Evolutionary conservation across 2,888 invertebrate genomes (phyloP), one percentile per base, ranked within the genome.

Genomic region (Philereme transversata): DNA sequence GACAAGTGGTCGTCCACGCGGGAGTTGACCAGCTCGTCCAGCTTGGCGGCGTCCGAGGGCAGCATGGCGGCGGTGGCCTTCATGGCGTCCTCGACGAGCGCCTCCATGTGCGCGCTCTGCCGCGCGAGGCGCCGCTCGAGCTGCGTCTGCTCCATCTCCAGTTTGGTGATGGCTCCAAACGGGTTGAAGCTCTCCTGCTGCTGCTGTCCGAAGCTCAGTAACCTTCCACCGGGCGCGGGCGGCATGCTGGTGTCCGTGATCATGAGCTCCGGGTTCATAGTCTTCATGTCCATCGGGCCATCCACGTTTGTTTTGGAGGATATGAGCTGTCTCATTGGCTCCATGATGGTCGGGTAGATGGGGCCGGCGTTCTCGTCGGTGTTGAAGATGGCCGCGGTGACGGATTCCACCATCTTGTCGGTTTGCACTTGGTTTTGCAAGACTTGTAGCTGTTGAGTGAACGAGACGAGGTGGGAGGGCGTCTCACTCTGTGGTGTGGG

Each of bases 1-100:
- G 86, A 81, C 40, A 90, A 77, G 64, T 88, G 79, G 78, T 88
- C 89, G 53, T 88, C 89, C 4, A 84, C 89, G 3, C 88, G 72
- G 4, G 88, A 85, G 75, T 89, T 89, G 41, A 94, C 95, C 59
- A 95, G 88, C 67, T 93, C 94, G 78, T 95, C 94, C 4, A 95
- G 83, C 74, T 93, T 93, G 72, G 81, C 88, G 79, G 77, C 93
- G 75, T 87, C 87, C 4, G 84, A 79, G 8, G 90, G 87, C 60
- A 93, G 79, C 54, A 90, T 90, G 60, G 85, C 87, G 48, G 88
- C 87, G 11, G 89, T 87, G 5, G 89, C 89, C 70, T 90, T 88
- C 83, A 93, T 87, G 11, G 92, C 90, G 71, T 92, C 91, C 59
- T 93, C 88, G 2, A 92, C 91, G 2, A 92, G 71, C 11, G 91